These are phyloP conservation scores for Pollenia griseotomentosa DNA, from an alignment of 2,888 invertebrate species.

Conservation along the genomic window DNA sequence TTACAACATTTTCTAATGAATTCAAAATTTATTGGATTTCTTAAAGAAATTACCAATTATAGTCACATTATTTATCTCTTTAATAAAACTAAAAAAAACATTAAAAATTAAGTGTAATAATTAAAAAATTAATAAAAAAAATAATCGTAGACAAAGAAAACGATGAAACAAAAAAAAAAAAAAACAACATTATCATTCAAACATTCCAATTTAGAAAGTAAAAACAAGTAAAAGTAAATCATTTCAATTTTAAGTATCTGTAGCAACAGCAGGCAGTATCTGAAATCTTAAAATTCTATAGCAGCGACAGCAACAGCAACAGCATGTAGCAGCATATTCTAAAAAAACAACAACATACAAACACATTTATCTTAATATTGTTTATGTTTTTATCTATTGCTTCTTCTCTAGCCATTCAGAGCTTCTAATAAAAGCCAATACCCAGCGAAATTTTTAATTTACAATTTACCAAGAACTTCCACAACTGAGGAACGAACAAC, in stretches of 20 bases:
- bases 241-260: background rate
- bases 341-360: background rate
- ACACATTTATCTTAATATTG: conserved; percentile 1
- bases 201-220: conserved; percentile 70
- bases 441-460: too few relatives aligned
- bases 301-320: background rate
- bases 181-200: conserved; percentile 22
- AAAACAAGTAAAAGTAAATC: conserved; percentile 67
- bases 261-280: background rate
- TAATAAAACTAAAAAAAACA: background rate
- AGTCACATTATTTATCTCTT: background rate
- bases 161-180: background rate
- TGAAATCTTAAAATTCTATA: conserved; percentile 35
- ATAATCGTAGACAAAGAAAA: background rate
- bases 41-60: background rate
- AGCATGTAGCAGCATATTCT: conserved; percentile 26
- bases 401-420: background rate
- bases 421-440: too few relatives aligned
- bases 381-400: background rate
- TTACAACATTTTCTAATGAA: too few relatives aligned
- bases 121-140: too few relatives aligned
- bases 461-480: too few relatives aligned
- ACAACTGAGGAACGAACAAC: too few relatives aligned
- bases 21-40: background rate
- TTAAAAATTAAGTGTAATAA: too few relatives aligned